phyloP scores from a whole-genome alignment of 2,797 vertebrate genomes.

The Propithecus deckenii region DNA sequence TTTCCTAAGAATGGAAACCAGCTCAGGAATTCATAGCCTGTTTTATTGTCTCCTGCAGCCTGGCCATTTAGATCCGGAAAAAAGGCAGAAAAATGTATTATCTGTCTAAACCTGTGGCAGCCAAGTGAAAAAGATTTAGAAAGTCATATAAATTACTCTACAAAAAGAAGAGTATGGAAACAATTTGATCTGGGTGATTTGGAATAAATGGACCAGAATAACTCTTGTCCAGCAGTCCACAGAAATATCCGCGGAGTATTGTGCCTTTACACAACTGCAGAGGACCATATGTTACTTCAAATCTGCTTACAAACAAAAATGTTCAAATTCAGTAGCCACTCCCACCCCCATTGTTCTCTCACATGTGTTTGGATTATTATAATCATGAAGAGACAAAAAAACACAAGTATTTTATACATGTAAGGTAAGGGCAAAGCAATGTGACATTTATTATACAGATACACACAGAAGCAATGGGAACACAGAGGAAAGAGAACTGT shows the following conservation, averaged over 20 bases:
- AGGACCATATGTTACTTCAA: background rate
- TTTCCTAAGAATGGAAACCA: slow-evolving; percentile 53
- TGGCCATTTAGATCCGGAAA: slow-evolving; percentile 61
- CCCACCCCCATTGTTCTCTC: background rate
- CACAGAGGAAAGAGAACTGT: background rate
- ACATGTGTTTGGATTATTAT: background rate
- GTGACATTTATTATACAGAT: background rate
- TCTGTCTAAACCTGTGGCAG: slow-evolving; percentile 62
- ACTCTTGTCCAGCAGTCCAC: slow-evolving; percentile 31
- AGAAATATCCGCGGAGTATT: background rate
- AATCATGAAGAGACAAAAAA: background rate
- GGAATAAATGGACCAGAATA: slow-evolving; percentile 59
- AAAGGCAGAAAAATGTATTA: slow-evolving; percentile 32
- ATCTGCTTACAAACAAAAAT: background rate
- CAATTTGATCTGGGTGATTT: slow-evolving; percentile 68
- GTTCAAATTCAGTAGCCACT: background rate
- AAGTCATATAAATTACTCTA: slow-evolving; percentile 69
- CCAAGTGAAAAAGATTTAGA: slow-evolving; percentile 70
- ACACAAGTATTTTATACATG: background rate
- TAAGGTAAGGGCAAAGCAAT: background rate
- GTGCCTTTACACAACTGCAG: background rate
- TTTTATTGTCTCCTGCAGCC: slow-evolving; percentile 64
- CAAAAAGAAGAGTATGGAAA: slow-evolving; percentile 49
- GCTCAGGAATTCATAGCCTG: slow-evolving; percentile 63
- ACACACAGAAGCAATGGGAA: fast-evolving